These are phyloP conservation scores for Prionailurus bengalensis DNA, from an alignment of 2,113 vertebrate genomes.

Conservation along the genomic window DNA sequence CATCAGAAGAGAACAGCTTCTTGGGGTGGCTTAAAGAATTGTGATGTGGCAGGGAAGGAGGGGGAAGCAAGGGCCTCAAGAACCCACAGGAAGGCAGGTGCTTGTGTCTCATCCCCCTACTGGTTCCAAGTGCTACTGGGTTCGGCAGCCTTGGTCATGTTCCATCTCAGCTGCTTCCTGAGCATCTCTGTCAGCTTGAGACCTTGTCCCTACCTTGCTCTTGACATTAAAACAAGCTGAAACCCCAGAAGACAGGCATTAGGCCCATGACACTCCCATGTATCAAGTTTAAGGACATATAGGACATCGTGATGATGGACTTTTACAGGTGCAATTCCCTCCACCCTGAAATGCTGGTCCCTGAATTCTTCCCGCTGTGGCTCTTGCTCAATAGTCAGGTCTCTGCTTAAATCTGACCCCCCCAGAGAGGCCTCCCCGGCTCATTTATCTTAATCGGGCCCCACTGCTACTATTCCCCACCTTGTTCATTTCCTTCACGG, in stretches of 20 bases:
- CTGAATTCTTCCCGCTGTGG: accelerated
- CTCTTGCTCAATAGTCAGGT: neutral
- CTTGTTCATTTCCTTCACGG: neutral
- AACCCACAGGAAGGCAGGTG: neutral
- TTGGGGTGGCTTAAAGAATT: conserved; percentile 6
- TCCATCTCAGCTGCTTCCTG: neutral
- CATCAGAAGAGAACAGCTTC: conserved; percentile 69
- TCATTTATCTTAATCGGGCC: neutral
- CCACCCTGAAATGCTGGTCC: neutral
- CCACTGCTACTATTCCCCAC: neutral
- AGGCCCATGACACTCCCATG: neutral
- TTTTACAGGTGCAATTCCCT: neutral
- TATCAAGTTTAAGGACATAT: neutral
- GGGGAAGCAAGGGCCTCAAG: neutral
- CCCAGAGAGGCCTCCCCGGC: neutral
- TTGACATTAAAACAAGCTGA: neutral
- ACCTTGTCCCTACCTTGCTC: neutral
- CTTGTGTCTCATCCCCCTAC: neutral
- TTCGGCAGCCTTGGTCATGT: neutral
- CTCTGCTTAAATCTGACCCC: neutral
- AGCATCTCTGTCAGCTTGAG: neutral
- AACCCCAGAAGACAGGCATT: neutral
- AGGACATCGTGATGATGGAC: neutral
- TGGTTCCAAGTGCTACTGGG: neutral
- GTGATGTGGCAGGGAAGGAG: neutral